These are phyloP conservation scores for Autographa gamma DNA, from an alignment of 2,888 invertebrate genomes.

Conservation along the genomic window DNA sequence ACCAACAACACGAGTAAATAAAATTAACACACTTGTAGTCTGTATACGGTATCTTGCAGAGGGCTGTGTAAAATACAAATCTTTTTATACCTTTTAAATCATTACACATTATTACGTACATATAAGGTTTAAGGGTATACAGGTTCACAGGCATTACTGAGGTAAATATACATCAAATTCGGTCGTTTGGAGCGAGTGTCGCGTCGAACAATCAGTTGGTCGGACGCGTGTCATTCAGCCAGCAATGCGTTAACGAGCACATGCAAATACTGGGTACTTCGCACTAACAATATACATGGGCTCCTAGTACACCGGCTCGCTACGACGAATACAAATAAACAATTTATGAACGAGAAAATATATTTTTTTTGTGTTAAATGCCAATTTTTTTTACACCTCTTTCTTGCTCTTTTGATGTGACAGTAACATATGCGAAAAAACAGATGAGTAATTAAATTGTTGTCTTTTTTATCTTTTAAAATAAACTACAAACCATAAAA, in stretches of 20 bases:
- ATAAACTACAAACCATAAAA: too few species aligned
- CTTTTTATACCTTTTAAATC: conserved; percentile 51
- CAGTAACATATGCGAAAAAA: too few species aligned
- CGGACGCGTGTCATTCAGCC: conserved; percentile 81
- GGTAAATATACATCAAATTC: conserved; percentile 68
- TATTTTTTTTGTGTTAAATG: background rate
- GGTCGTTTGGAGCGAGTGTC: conserved; percentile 54
- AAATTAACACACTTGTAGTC: conserved; percentile 32
- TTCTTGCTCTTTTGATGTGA: too few species aligned
- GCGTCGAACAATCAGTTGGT: conserved; percentile 75
- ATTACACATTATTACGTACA: conserved; percentile 58
- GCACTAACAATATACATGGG: conserved; percentile 82
- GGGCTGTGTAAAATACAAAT: conserved; percentile 33
- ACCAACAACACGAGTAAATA: conserved; percentile 26
- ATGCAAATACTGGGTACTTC: conserved; percentile 82
- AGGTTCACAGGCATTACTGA: conserved; percentile 50
- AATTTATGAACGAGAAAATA: background rate
- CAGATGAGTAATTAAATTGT: too few species aligned
- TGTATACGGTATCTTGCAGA: conserved; percentile 26
- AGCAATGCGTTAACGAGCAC: conserved; percentile 87
- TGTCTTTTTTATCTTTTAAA: too few species aligned
- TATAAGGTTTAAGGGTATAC: conserved; percentile 60
- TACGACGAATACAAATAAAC: conserved; percentile 58
- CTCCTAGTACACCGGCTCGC: conserved; percentile 58
- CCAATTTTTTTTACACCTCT: too few species aligned